Evolutionary conservation across 2,888 invertebrate species (phyloP).

Genomic region (Dryadula phaetusa): DNA sequence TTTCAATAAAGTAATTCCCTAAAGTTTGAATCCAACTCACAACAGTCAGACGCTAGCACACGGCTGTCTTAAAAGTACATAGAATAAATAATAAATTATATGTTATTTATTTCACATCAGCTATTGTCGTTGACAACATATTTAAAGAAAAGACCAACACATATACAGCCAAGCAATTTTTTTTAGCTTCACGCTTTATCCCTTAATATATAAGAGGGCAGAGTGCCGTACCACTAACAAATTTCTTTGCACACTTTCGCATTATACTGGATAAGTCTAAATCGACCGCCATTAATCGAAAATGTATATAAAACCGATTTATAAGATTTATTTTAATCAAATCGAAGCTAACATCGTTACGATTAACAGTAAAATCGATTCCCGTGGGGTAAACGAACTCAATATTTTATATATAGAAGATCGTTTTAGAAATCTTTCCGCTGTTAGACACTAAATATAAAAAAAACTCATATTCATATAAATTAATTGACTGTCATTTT

Average conservation of each 20-base stretch:
- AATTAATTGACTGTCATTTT: neutral
- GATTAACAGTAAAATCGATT: conserved; percentile 6
- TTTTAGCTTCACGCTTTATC: too few relatives aligned
- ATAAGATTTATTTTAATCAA: conserved; percentile 1
- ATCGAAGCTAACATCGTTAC: conserved; percentile 4
- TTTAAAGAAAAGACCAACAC: too few relatives aligned
- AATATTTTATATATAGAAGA: conserved; percentile 4
- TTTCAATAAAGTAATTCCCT: too few relatives aligned
- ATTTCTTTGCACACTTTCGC: neutral
- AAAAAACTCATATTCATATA: neutral
- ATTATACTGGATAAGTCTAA: neutral
- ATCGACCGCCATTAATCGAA: neutral
- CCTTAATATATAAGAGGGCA: too few relatives aligned
- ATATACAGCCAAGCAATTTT: too few relatives aligned
- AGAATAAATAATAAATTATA: too few relatives aligned
- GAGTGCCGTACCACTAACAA: too few relatives aligned
- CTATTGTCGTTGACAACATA: too few relatives aligned
- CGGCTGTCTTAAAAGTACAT: too few relatives aligned
- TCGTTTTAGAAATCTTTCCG: neutral
- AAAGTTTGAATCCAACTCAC: too few relatives aligned
- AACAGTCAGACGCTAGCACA: too few relatives aligned
- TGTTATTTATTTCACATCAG: too few relatives aligned
- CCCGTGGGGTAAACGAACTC: conserved; percentile 7
- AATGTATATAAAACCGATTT: neutral
- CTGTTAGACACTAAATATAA: neutral